Conservation (phyloP, 35 echinoderm and acorn worm genomes). For the Acanthaster planci region DNA sequence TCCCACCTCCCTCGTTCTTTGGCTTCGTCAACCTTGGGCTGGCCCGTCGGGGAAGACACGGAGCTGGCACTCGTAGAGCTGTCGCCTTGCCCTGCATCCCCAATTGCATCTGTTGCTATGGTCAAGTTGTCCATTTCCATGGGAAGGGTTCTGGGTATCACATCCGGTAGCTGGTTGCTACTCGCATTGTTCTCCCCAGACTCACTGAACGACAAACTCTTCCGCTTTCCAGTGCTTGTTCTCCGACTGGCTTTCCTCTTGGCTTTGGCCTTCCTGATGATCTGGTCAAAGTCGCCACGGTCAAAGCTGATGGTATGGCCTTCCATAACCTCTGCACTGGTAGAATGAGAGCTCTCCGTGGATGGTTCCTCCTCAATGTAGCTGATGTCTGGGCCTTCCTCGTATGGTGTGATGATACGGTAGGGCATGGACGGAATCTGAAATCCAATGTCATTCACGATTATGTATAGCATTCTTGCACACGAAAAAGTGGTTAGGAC, state of each 20-base stretch:
- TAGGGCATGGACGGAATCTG: slow-evolving; percentile 61
- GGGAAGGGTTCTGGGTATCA: slow-evolving; percentile 1
- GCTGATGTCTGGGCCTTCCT: slow-evolving; percentile 48
- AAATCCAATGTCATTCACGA: neutral
- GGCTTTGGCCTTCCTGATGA: slow-evolving; percentile 49
- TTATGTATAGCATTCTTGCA: neutral
- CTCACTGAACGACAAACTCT: slow-evolving; percentile 47
- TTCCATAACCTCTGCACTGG: neutral
- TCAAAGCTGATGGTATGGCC: slow-evolving; percentile 12
- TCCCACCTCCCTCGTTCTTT: neutral
- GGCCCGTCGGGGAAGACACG: neutral
- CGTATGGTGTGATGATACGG: slow-evolving; percentile 58
- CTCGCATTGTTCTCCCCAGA: neutral
- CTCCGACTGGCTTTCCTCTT: slow-evolving; percentile 46
- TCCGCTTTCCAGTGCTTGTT: slow-evolving; percentile 54
- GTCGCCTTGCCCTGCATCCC: neutral
- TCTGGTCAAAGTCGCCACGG: slow-evolving; percentile 22
- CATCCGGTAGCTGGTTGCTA: neutral
- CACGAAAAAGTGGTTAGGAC: no score
- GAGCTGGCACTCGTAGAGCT: neutral
- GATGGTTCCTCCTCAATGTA: slow-evolving; percentile 42
- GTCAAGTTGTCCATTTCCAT: slow-evolving; percentile 25
- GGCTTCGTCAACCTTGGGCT: neutral
- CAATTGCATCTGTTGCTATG: neutral
- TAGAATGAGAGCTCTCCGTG: slow-evolving; percentile 10